Evolutionary conservation across 2,113 vertebrate genomes (phyloP), one percentile per base, ranked within the genome.

Genomic region (Anhinga rufa): DNA sequence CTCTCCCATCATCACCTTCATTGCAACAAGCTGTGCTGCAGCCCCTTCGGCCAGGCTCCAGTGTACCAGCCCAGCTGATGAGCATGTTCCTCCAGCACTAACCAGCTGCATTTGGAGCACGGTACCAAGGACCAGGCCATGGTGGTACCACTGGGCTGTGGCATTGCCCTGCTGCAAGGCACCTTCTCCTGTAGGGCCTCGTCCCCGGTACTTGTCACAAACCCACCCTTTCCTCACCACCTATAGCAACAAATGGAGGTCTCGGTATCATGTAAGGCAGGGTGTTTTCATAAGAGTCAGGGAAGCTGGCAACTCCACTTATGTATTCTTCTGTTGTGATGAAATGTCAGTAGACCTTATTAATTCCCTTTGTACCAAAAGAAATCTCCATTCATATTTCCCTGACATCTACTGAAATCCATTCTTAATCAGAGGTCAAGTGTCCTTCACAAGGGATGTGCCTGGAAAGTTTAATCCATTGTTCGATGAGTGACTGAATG

Each of bases 21-120:
- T 29, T 6, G 1, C 42, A 12, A 57, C 17, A 4, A 44, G 12
- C 38, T 28, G 12, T 17, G 20, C 55, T 18, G 24, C 58, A 78
- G 36, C 44, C 28, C 62, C 32, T 34, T 77, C 55, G 34, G 18
- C 64, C 19, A 25, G 22, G 51, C 34, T 78, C 65, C 24, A 40
- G 16, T 2, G 1, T 6, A 6, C 68, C 3, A 1, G 19, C 32
- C 29, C 31, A 4, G 16, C 14, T 5, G 46, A 22, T 6, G 7
- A 36, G 24, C 7, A 0, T 1, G 3, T 38, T 38, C 16, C 28
- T 15, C 36, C 72, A 31, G 55, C 13, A 7, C 31, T 13, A 36
- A 9, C 52, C 42, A 40, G 40, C 31, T 28, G 54, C 48, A 14
- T 24, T 46, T 17, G 19, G 68, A 86, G 66, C 34, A 9, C 3